Conservation (phyloP, 1,140 invertebrate species). For the Camponotus vicinus region DNA sequence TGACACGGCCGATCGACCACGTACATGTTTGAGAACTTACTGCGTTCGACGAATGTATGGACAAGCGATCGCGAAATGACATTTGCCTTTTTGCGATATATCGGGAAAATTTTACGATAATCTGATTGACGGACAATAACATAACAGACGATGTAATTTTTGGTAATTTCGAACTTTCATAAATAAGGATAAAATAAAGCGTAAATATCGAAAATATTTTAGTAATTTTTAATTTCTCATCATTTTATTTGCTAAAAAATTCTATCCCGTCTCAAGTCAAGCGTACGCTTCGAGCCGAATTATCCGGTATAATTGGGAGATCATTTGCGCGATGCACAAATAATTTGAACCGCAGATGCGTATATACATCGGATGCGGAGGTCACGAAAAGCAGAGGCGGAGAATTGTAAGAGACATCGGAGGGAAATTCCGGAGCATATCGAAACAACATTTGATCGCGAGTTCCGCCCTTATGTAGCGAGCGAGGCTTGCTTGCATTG, state of each 20-base stretch:
- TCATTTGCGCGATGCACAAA: background rate
- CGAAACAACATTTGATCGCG: conserved; percentile 67
- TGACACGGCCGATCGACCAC: conserved; percentile 46
- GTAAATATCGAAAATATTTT: background rate
- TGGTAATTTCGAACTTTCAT: background rate
- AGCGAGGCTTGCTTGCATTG: background rate
- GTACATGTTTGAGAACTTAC: conserved; percentile 24
- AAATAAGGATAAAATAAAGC: background rate
- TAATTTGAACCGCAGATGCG: conserved; percentile 45
- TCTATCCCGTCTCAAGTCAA: background rate
- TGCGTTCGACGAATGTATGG: conserved; percentile 3
- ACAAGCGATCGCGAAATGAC: conserved; percentile 44
- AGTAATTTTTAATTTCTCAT: too few species aligned
- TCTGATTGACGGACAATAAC: background rate
- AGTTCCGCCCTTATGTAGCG: conserved; percentile 61
- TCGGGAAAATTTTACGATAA: background rate
- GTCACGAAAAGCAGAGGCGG: conserved; percentile 4
- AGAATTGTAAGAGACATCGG: conserved; percentile 40
- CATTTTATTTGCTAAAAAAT: background rate
- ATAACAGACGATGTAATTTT: background rate
- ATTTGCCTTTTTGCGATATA: conserved; percentile 19
- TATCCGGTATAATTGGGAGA: conserved; percentile 28
- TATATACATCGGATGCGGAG: conserved; percentile 33
- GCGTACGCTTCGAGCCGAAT: background rate
- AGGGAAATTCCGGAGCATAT: conserved; percentile 54